Conservation (phyloP, 64 coral and sea anemone species). For the Trachythela sp. region DNA sequence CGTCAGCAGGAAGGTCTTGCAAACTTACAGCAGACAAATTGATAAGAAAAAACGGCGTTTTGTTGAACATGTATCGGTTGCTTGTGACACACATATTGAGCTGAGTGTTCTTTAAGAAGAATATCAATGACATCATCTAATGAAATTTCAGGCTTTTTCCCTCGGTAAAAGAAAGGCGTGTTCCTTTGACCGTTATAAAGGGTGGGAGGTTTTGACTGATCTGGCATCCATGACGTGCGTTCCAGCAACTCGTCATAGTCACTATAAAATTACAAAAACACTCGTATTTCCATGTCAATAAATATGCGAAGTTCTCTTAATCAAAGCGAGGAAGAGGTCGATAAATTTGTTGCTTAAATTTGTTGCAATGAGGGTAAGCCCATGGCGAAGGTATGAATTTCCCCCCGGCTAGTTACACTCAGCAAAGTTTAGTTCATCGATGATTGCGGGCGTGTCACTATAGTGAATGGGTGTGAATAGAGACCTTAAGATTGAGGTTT, state of each 20-base stretch:
- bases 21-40: slow-evolving; percentile 49
- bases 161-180: slow-evolving; percentile 49
- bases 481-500: too few species aligned
- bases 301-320: too few species aligned
- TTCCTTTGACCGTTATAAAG: slow-evolving; percentile 48
- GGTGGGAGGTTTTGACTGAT: slow-evolving; percentile 19
- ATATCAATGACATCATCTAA: slow-evolving; percentile 55
- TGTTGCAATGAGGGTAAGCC: too few species aligned
- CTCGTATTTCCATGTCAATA: neutral
- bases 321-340: too few species aligned
- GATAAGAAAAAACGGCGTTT: slow-evolving; percentile 59
- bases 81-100: slow-evolving; percentile 41
- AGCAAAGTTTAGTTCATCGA: too few species aligned
- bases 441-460: too few species aligned
- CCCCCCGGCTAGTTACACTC: too few species aligned
- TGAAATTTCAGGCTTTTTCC: slow-evolving; percentile 51
- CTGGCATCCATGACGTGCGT: slow-evolving; percentile 28
- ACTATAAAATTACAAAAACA: slow-evolving; percentile 16
- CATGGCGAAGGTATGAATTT: too few species aligned
- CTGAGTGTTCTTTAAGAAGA: slow-evolving; percentile 45
- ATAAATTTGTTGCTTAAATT: too few species aligned
- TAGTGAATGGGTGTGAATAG: too few species aligned
- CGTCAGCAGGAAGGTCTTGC: slow-evolving; percentile 55
- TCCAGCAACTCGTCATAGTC: neutral
- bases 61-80: slow-evolving; percentile 64